Evolutionary conservation across 1,140 invertebrate species (phyloP), one percentile per base, ranked within the genome.

Genomic region (Saccostrea glomerata): DNA sequence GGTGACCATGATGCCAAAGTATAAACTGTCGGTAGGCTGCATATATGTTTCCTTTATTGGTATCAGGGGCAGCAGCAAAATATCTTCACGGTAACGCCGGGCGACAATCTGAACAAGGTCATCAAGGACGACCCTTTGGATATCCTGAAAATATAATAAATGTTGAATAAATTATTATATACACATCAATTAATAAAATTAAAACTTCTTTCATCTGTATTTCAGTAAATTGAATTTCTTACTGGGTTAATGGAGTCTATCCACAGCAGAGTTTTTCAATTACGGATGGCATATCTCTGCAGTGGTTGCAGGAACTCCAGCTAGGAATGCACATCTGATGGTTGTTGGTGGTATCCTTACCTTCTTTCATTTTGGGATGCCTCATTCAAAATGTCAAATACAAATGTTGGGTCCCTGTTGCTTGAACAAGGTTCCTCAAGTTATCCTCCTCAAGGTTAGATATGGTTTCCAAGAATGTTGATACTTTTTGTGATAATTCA

Each of bases 231-330:
- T 12, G 13, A 66, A 17, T 6, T 20, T 20, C 86, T 89, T 85
- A 89, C 73, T 23, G 88, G 70, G 2, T 73, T n/a, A 40, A 87
- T 0, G 88, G 88, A 66, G 89, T 90, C 82, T 89, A 73, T 56
- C 88, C 86, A 54, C 90, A 89, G 4, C n/a, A 25, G 86, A 91
- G 3, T 82, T 56, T 56, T 88, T 89, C 90, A 88, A 89, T 36
- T 23, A 30, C n/a, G 86, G 73, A 15, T 7, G 55, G 55, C 55
- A 56, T 56, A 6, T 56, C 55, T 13, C 55, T 56, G 13, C 55
- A 56, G 6, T 56, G 6, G 6, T 56, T 6, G 55, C 55, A 56
- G 13, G 13, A 6, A 23, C 17, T 23, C 20, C n/a, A 30, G 11
- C 4, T 54, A 12, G 88, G 73, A 15, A 23, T 9, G n/a, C 20